Conservation (phyloP, 35 echinoderm and acorn worm species). For the Holothuria glaberrima region DNA sequence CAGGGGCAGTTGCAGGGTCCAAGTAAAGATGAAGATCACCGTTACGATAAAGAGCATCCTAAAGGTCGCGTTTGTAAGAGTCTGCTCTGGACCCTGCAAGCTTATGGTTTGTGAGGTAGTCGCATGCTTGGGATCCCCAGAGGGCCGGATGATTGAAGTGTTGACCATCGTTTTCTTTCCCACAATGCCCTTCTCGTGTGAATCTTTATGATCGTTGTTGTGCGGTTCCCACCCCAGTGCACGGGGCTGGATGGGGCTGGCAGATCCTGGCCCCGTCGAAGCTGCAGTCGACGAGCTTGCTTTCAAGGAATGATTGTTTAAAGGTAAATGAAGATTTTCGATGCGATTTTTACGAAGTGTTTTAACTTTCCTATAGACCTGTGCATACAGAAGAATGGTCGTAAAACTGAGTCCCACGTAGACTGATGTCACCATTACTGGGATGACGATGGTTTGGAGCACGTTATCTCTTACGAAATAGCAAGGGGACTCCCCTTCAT, state of each 20-base stretch:
- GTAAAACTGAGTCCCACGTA: not conserved
- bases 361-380: slow-evolving; percentile 1
- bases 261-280: no score
- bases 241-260: no score
- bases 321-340: not conserved
- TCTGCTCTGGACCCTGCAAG: not conserved
- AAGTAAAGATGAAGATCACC: slow-evolving; percentile 8
- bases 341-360: slow-evolving; percentile 4
- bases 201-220: no score
- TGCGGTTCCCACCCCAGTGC: no score
- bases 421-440: not conserved
- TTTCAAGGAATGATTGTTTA: no score
- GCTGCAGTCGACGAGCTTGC: no score
- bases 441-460: not conserved
- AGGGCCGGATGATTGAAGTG: no score
- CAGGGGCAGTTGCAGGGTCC: not conserved
- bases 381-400: not conserved
- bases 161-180: no score
- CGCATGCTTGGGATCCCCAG: no score
- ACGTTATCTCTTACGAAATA: not conserved
- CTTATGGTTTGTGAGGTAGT: no score
- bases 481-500: not conserved
- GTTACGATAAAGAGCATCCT: slow-evolving; percentile 34
- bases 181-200: no score
- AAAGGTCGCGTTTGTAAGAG: slow-evolving; percentile 15